phyloP scores from a whole-genome alignment of 2,888 invertebrate species.

The Hydrotaea cyrtoneurina region DNA sequence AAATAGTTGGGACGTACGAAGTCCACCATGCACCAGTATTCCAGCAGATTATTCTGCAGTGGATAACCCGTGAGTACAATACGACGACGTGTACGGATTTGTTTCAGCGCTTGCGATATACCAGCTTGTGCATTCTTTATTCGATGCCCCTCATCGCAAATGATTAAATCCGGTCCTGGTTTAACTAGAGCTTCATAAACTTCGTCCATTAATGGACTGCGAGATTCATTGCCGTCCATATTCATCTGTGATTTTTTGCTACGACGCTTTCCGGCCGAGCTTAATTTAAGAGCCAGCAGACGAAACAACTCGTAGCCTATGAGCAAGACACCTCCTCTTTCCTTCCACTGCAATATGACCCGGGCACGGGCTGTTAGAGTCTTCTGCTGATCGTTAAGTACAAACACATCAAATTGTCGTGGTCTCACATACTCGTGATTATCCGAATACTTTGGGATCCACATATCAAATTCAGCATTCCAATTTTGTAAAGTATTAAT shows the following conservation, averaged over 20 bases:
- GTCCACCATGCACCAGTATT: slow-evolving; percentile 99
- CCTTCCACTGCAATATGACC: slow-evolving; percentile 93
- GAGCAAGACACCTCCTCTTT: slow-evolving; percentile 94
- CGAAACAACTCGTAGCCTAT: slow-evolving; percentile 99
- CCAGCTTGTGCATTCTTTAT: slow-evolving; percentile 99
- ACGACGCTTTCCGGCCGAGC: slow-evolving; percentile 82
- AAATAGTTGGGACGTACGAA: slow-evolving; percentile 98
- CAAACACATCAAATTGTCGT: slow-evolving; percentile 92
- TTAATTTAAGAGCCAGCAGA: slow-evolving; percentile 90
- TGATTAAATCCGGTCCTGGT: slow-evolving; percentile 96
- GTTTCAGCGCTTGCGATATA: slow-evolving; percentile 96
- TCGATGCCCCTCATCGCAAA: slow-evolving; percentile 98
- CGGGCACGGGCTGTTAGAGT: slow-evolving; percentile 92
- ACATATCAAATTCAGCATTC: slow-evolving; percentile 98
- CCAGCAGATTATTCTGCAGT: slow-evolving; percentile 96
- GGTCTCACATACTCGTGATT: slow-evolving; percentile 87
- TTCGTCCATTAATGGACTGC: slow-evolving; percentile 90
- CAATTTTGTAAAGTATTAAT: slow-evolving; percentile 99
- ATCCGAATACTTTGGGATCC: slow-evolving; percentile 90
- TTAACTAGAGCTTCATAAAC: slow-evolving; percentile 92
- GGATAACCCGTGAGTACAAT: slow-evolving; percentile 99
- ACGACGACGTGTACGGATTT: slow-evolving; percentile 95
- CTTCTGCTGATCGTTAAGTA: slow-evolving; percentile 97
- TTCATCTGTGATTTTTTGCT: slow-evolving; percentile 72
- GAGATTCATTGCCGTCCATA: slow-evolving; percentile 82